A percentile compares a stretch with the other conserved stretches of the same genome.
phyloP scores from a whole-genome alignment of 2,113 vertebrate genomes.

The Catharus bicknelli region DNA sequence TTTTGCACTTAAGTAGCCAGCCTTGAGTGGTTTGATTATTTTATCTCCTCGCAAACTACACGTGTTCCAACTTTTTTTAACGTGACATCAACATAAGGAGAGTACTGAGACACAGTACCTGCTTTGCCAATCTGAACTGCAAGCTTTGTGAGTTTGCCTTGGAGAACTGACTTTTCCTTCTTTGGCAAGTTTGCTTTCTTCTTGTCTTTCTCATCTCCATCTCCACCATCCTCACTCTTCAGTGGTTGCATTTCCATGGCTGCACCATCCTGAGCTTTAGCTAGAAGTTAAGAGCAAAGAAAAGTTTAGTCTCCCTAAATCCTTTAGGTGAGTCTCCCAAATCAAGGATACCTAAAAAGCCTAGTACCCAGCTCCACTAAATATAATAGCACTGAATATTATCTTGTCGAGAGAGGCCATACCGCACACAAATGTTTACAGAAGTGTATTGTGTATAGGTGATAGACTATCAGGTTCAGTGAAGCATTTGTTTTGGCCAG shows the following conservation, averaged over 20 bases:
- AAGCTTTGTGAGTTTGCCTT: constrained; percentile 96
- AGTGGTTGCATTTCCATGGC: constrained; percentile 99
- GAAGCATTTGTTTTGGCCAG: background rate
- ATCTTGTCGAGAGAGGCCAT: background rate
- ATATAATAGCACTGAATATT: background rate
- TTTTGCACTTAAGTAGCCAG: background rate
- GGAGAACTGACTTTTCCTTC: constrained; percentile 98
- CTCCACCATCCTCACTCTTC: constrained; percentile 92
- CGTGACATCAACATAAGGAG: background rate
- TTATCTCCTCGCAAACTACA: background rate
- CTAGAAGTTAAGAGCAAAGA: constrained; percentile 63
- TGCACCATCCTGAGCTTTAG: constrained; percentile 97
- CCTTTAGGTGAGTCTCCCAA: background rate
- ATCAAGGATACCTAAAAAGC: background rate
- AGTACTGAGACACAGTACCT: constrained; percentile 72
- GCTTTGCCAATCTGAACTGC: constrained; percentile 99
- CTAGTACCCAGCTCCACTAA: background rate
- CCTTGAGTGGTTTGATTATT: background rate
- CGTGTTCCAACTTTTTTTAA: background rate
- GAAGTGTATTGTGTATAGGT: background rate
- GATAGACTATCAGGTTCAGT: background rate
- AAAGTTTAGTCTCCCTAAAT: background rate
- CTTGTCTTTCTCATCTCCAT: constrained; percentile 89
- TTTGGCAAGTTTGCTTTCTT: constrained; percentile 93
- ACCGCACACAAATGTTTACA: background rate